phyloP scores from a whole-genome alignment of 2,113 vertebrate species.

The Fulmarus glacialis region DNA sequence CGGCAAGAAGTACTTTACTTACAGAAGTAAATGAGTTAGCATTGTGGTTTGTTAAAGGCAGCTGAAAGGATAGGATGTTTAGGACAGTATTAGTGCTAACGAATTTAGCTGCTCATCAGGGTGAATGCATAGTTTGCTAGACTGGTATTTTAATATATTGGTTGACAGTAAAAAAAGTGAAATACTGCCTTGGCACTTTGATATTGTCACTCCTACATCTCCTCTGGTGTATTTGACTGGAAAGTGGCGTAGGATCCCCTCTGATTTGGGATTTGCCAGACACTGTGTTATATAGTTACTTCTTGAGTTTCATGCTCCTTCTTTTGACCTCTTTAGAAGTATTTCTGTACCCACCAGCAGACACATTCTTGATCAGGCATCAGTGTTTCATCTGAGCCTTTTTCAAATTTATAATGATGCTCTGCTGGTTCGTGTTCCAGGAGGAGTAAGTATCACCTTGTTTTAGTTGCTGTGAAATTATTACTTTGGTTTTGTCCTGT shows the following conservation, averaged over 20 bases:
- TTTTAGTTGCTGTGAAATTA: not conserved
- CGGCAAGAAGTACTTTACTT: not conserved
- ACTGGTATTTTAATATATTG: not conserved
- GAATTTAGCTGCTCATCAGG: not conserved
- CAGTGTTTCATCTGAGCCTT: not conserved
- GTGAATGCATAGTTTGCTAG: not conserved
- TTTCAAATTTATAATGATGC: slow-evolving; percentile 6
- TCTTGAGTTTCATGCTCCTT: not conserved
- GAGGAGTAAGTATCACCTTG: not conserved
- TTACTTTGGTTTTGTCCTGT: slow-evolving; percentile 21
- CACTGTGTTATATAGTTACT: not conserved
- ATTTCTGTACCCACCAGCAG: not conserved
- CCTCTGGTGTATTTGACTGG: not conserved
- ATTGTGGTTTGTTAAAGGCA: not conserved
- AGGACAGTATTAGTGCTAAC: not conserved
- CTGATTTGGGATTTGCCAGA: not conserved
- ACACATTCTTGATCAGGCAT: slow-evolving; percentile 1
- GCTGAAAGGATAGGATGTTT: not conserved
- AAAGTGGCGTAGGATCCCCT: not conserved
- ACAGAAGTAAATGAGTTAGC: too few relatives aligned
- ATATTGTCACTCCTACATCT: not conserved
- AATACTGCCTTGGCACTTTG: not conserved
- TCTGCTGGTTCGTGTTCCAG: not conserved
- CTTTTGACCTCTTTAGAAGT: slow-evolving; percentile 34
- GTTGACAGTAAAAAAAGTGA: not conserved